phyloP scores from a whole-genome alignment of 2,888 invertebrate genomes.

The Malthinus seriepunctatus region DNA sequence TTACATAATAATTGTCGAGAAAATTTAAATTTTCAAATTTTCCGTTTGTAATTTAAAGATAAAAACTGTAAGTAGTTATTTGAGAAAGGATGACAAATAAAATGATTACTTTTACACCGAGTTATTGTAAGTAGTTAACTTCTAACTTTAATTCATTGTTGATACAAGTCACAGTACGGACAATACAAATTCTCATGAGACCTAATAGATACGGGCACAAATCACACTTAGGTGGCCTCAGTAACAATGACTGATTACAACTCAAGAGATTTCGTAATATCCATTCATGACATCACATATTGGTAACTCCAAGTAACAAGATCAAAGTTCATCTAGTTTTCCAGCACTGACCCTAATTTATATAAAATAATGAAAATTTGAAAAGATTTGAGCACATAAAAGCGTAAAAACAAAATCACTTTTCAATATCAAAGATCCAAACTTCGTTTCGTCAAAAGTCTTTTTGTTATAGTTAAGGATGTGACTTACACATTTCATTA shows the following conservation, averaged over 20 bases:
- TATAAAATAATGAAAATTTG: slow-evolving; percentile 6
- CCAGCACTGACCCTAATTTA: slow-evolving; percentile 1
- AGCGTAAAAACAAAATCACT: slow-evolving; percentile 20
- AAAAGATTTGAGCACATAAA: not conserved
- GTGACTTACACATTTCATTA: slow-evolving; percentile 22
- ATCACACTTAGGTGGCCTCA: slow-evolving; percentile 45
- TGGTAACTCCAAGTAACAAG: slow-evolving; percentile 6
- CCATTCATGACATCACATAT: slow-evolving; percentile 23
- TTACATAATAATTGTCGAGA: too few species aligned
- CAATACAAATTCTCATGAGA: slow-evolving; percentile 16
- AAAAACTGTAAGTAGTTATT: too few species aligned
- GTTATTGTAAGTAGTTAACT: not conserved
- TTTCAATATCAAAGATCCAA: slow-evolving; percentile 33
- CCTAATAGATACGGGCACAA: slow-evolving; percentile 39
- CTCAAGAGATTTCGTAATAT: slow-evolving; percentile 28
- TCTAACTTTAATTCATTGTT: slow-evolving; percentile 4
- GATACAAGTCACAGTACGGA: slow-evolving; percentile 4
- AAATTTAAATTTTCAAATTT: too few species aligned
- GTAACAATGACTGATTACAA: slow-evolving; percentile 39
- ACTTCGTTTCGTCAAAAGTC: slow-evolving; percentile 23
- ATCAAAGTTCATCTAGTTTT: slow-evolving; percentile 18
- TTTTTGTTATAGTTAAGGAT: slow-evolving; percentile 9
- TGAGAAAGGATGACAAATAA: too few species aligned
- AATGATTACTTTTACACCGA: too few species aligned
- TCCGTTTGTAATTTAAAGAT: too few species aligned